These are phyloP conservation scores for Oryzias celebensis DNA, from an alignment of 2,113 vertebrate species.

Conservation along the genomic window DNA sequence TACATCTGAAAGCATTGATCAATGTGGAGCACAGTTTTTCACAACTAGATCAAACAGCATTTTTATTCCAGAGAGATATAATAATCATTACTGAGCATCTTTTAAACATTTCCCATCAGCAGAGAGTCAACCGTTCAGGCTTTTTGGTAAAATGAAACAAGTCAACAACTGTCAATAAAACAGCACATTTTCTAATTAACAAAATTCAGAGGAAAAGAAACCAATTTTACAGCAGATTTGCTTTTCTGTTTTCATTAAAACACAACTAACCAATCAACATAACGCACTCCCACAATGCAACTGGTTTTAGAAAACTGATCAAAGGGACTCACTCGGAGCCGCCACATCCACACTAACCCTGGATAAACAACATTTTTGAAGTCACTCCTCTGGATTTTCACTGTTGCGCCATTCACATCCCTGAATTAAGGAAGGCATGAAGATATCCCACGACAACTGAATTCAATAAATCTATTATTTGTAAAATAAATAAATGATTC, in stretches of 20 bases:
- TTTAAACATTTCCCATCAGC: background rate
- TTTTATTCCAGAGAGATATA: background rate
- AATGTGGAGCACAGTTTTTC: slow-evolving; percentile 13
- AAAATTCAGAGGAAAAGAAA: slow-evolving; percentile 9
- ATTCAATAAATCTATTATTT: no score
- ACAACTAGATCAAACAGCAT: slow-evolving; percentile 9
- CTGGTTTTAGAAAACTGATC: no score
- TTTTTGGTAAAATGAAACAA: background rate
- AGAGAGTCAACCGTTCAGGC: background rate
- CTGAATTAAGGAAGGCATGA: no score
- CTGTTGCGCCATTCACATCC: no score
- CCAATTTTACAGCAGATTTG: no score
- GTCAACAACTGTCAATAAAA: background rate
- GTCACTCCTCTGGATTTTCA: no score
- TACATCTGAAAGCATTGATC: slow-evolving; percentile 49
- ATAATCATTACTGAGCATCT: background rate
- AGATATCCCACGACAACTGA: no score
- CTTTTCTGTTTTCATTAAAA: no score
- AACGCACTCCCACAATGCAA: no score
- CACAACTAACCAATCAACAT: no score
- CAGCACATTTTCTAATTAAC: background rate
- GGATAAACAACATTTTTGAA: background rate
- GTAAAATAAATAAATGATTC: no score
- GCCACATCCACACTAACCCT: slow-evolving; percentile 26
- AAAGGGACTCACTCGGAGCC: background rate